Evolutionary conservation across 2,797 vertebrate genomes (phyloP).

Genomic region (Danio aesculapii): DNA sequence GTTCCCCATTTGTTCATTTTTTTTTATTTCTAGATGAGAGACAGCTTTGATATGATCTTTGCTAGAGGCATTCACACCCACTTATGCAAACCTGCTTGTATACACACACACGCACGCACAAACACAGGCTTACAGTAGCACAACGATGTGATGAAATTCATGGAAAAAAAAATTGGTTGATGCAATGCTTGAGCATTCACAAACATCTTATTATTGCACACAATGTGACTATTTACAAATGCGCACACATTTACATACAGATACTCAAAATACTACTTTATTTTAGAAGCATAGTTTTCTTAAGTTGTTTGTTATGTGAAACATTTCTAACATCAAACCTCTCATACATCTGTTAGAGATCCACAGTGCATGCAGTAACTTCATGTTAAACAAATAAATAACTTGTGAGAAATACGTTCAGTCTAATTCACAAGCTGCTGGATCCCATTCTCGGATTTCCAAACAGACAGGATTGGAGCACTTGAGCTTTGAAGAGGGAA

Average conservation of each 20-base stretch:
- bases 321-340: constrained; percentile 50
- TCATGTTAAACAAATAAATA: not conserved
- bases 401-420: constrained; percentile 19
- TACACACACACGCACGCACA: constrained; percentile 18
- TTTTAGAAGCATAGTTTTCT: constrained; percentile 64
- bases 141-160: constrained; percentile 47
- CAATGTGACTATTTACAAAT: not conserved
- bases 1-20: constrained; percentile 62
- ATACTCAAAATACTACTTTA: constrained; percentile 29
- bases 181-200: constrained; percentile 15
- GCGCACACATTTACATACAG: not conserved
- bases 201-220: constrained; percentile 48
- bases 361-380: not conserved
- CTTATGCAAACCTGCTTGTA: not conserved
- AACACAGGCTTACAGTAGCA: constrained; percentile 4
- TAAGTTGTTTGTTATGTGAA: constrained; percentile 55
- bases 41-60: constrained; percentile 68
- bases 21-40: constrained; percentile 67
- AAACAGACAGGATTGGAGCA: constrained; percentile 50
- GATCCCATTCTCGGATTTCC: constrained; percentile 46
- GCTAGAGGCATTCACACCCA: constrained; percentile 48
- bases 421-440: constrained; percentile 34
- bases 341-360: constrained; percentile 16
- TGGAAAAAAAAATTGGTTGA: constrained; percentile 24
- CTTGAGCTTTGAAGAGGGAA: constrained; percentile 64